These are phyloP conservation scores for Odocoileus virginianus DNA, from an alignment of 2,113 vertebrate genomes.

Conservation along the genomic window DNA sequence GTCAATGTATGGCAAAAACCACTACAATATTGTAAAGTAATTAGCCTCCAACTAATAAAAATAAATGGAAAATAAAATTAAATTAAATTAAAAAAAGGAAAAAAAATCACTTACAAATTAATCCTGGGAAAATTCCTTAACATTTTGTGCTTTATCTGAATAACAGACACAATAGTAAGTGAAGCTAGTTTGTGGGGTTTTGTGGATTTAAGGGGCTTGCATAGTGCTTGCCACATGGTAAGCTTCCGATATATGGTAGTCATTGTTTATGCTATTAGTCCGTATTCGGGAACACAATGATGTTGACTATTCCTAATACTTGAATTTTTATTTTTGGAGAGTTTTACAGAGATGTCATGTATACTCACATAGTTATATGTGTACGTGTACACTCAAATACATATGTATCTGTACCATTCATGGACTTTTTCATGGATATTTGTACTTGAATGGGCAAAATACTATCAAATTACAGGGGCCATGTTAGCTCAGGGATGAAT, in stretches of 20 bases:
- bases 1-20: too few species aligned
- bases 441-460: neutral
- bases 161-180: neutral
- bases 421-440: neutral
- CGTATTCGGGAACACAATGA: neutral
- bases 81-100: too few species aligned
- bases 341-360: neutral
- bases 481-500: neutral
- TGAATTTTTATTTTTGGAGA: conserved; percentile 10
- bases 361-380: neutral
- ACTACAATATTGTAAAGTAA: too few species aligned
- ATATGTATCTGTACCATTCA: neutral
- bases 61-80: too few species aligned
- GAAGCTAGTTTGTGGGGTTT: neutral
- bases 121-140: neutral
- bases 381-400: neutral
- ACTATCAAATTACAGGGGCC: neutral
- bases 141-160: neutral
- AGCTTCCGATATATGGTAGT: neutral
- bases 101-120: neutral
- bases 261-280: neutral
- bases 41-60: too few species aligned
- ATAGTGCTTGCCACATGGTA: neutral
- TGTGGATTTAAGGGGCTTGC: neutral
- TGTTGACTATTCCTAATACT: neutral